phyloP scores from a whole-genome alignment of 2,113 vertebrate species.

The Pomatorhinus ruficollis region DNA sequence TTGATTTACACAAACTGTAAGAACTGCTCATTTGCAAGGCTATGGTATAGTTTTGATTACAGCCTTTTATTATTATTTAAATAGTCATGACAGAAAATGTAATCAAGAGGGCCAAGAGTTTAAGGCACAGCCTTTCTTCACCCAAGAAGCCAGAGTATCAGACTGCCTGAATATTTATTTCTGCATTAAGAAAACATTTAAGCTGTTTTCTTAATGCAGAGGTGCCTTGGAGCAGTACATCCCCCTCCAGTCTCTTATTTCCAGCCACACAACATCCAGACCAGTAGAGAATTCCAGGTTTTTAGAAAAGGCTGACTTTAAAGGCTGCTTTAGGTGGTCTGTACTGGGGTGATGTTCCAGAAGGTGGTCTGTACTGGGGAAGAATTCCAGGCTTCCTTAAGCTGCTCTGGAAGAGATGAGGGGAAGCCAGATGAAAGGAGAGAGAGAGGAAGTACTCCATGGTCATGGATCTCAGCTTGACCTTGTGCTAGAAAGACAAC shows the following conservation, averaged over 20 bases:
- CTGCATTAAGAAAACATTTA: not conserved
- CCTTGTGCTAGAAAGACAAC: not conserved
- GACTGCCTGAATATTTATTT: not conserved
- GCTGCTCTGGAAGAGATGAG: not conserved
- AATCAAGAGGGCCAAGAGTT: not conserved
- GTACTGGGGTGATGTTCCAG: not conserved
- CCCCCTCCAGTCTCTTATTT: no score
- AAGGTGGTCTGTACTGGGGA: not conserved
- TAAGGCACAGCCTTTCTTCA: not conserved
- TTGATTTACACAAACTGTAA: not conserved
- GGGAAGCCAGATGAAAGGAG: not conserved
- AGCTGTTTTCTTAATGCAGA: no score
- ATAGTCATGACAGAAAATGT: not conserved
- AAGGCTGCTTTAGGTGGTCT: not conserved
- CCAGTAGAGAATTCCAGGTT: not conserved
- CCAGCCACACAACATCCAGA: not conserved
- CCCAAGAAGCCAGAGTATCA: not conserved
- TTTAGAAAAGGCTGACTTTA: not conserved
- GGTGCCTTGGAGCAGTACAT: no score
- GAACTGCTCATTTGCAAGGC: not conserved
- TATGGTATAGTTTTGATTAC: not conserved
- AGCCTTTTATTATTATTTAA: conserved; percentile 8
- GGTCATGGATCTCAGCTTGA: not conserved
- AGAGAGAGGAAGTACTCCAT: not conserved
- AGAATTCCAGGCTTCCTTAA: not conserved